Conservation (phyloP, 2,113 vertebrate genomes). For the Zosterops hypoxanthus region DNA sequence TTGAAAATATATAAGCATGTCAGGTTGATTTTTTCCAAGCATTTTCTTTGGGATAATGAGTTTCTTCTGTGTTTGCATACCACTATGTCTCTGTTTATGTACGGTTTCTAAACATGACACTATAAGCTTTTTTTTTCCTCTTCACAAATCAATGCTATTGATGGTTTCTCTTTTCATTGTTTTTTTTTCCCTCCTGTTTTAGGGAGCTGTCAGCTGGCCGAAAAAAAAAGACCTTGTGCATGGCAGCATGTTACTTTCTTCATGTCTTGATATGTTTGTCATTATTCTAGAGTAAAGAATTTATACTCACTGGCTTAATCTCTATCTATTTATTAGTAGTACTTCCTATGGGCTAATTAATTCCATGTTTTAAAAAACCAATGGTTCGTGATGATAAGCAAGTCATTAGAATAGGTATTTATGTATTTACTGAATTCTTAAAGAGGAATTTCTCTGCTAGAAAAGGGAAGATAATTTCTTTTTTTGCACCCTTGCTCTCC, state of each 20-base stretch:
- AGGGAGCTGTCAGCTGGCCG: neutral
- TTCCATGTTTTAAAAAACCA: neutral
- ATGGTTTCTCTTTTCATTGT: neutral
- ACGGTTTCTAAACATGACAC: neutral
- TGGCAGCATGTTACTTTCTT: neutral
- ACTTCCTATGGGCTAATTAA: neutral
- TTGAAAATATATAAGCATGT: neutral
- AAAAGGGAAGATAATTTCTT: neutral
- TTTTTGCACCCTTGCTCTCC: neutral
- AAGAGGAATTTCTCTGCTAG: neutral
- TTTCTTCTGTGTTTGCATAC: neutral
- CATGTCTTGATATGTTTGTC: neutral
- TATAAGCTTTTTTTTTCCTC: neutral
- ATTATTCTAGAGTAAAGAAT: neutral
- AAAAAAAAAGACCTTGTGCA: neutral
- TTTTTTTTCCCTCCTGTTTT: neutral
- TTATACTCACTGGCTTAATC: neutral
- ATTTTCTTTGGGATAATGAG: slow-evolving; percentile 15
- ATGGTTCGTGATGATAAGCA: neutral
- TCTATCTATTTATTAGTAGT: neutral
- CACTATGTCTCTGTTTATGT: neutral
- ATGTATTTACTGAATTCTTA: neutral
- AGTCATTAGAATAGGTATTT: neutral
- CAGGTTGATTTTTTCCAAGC: neutral
- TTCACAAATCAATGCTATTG: slow-evolving; percentile 8